Percentiles rank a stretch among this genome's conserved stretches.
phyloP scores from a whole-genome alignment of 2,113 vertebrate species.

The Trochalopteron elliotii region DNA sequence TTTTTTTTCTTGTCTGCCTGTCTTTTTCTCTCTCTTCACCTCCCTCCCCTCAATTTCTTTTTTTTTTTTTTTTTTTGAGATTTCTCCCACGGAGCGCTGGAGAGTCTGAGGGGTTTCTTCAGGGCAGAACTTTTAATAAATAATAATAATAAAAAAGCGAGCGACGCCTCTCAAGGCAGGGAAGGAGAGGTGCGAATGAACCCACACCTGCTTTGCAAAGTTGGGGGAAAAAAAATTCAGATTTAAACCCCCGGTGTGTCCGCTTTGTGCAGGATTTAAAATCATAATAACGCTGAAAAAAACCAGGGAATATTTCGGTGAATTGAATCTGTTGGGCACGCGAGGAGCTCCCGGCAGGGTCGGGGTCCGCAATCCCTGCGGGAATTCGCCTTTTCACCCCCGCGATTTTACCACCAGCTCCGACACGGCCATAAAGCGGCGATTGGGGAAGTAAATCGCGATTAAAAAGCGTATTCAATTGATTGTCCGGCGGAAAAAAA shows the following conservation, averaged over 20 bases:
- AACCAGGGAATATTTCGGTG: neutral
- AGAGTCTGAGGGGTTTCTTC: neutral
- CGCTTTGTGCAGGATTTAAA: neutral
- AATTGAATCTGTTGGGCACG: rapidly evolving
- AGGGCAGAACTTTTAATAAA: neutral
- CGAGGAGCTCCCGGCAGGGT: neutral
- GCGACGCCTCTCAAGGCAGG: rapidly evolving
- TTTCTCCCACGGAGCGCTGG: neutral
- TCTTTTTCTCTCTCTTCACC: too few relatives aligned
- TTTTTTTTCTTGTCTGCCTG: too few relatives aligned
- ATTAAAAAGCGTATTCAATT: neutral
- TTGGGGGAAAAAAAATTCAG: neutral
- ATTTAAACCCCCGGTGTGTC: neutral
- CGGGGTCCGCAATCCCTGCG: neutral
- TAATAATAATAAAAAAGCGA: neutral
- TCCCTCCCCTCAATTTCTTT: neutral
- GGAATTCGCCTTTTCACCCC: neutral
- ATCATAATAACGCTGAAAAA: too few relatives aligned
- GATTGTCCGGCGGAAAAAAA: neutral
- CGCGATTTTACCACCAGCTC: neutral
- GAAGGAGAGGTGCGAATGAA: neutral
- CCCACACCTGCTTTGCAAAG: neutral
- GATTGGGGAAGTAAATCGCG: neutral
- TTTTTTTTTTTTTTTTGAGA: neutral
- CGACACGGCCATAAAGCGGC: neutral